Percentiles rank a stretch among this genome's conserved stretches.
phyloP scores from a whole-genome alignment of 2,888 invertebrate species.

The Meteorus colon region DNA sequence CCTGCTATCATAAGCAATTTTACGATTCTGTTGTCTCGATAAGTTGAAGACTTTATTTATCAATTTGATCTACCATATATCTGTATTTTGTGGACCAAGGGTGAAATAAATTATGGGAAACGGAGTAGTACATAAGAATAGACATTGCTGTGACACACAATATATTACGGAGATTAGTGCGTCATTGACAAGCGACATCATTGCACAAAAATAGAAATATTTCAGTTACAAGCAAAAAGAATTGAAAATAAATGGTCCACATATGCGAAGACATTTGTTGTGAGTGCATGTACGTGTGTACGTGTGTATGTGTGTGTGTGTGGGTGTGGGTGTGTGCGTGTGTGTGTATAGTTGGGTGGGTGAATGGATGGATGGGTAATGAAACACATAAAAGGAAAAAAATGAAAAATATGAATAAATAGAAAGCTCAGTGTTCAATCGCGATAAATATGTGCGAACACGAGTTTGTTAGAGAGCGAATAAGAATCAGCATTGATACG shows the following conservation, averaged over 20 bases:
- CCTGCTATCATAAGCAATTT: background rate
- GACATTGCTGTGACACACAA: slow-evolving; percentile 8
- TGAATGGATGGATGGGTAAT: slow-evolving; percentile 14
- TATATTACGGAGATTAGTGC: slow-evolving; percentile 11
- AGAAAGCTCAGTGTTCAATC: slow-evolving; percentile 49
- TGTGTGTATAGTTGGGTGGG: background rate
- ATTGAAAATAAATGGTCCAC: slow-evolving; percentile 44
- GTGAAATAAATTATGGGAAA: slow-evolving; percentile 1
- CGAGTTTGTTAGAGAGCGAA: slow-evolving; percentile 34
- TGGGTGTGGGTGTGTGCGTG: background rate
- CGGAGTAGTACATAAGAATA: background rate
- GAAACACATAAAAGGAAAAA: background rate
- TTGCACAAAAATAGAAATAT: slow-evolving; percentile 39
- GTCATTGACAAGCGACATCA: slow-evolving; percentile 15
- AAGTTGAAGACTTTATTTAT: background rate
- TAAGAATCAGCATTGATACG: background rate
- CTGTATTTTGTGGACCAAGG: background rate
- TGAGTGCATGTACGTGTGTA: background rate
- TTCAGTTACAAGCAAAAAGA: background rate
- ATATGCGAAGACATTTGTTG: slow-evolving; percentile 8
- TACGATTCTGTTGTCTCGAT: background rate
- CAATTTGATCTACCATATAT: background rate
- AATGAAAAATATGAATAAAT: slow-evolving; percentile 38
- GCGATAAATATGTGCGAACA: slow-evolving; percentile 41
- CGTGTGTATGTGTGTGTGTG: no score